Percentiles rank a stretch among this genome's conserved stretches.
phyloP scores from a whole-genome alignment of 2,888 invertebrate genomes.

The Drosophila pegasa region DNA sequence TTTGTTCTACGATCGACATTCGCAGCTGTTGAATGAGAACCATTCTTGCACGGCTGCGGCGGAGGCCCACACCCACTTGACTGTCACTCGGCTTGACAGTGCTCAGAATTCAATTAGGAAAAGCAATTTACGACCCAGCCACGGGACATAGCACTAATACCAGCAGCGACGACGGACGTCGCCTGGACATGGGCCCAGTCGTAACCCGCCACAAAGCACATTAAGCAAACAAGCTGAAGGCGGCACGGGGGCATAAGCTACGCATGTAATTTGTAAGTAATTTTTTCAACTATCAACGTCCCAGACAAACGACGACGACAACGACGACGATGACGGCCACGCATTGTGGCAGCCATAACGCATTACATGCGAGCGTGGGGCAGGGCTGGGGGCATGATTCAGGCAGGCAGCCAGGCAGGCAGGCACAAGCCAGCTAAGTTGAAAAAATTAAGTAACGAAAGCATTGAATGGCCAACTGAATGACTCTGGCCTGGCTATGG shows the following conservation, averaged over 20 bases:
- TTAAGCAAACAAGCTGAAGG: slow-evolving; percentile 75
- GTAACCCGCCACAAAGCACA: slow-evolving; percentile 68
- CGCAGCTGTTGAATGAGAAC: slow-evolving; percentile 13
- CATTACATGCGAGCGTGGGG: slow-evolving; percentile 42
- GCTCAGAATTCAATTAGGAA: slow-evolving; percentile 78
- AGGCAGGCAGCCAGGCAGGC: slow-evolving; percentile 6
- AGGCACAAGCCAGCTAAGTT: slow-evolving; percentile 76
- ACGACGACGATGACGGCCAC: slow-evolving; percentile 50
- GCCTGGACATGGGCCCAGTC: slow-evolving; percentile 33
- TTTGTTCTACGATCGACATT: slow-evolving; percentile 8
- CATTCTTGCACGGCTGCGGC: slow-evolving; percentile 37
- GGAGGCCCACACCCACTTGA: slow-evolving; percentile 51
- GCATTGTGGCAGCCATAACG: slow-evolving; percentile 63
- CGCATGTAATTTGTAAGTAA: slow-evolving; percentile 81
- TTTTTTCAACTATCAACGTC: slow-evolving; percentile 79
- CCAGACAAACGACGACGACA: slow-evolving; percentile 61
- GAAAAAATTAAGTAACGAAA: slow-evolving; percentile 77
- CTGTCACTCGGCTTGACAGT: slow-evolving; percentile 67
- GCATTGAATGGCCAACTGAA: slow-evolving; percentile 69
- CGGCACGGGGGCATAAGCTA: slow-evolving; percentile 80
- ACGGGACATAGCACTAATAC: slow-evolving; percentile 74
- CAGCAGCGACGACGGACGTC: slow-evolving; percentile 38
- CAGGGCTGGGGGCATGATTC: slow-evolving; percentile 20
- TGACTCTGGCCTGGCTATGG: slow-evolving; percentile 44
- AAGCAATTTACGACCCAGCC: slow-evolving; percentile 75